Base-by-base conservation (phyloP, 2,797 vertebrate species). In the Amphiprion clarkii region DNA sequence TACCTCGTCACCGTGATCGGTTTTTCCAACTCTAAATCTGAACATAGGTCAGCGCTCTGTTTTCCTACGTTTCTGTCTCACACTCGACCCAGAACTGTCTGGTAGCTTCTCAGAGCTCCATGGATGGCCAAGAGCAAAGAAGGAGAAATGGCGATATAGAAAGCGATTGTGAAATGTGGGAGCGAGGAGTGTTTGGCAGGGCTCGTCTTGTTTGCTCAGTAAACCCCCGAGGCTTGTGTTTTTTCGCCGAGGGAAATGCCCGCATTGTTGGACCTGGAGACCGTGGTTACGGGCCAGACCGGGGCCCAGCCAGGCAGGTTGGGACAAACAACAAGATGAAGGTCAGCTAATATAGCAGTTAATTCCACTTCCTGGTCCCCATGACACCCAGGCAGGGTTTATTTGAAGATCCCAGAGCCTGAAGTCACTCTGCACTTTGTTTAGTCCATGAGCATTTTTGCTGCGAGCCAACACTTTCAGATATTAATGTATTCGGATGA, bases 401-500 rank as follows among this genome's bases (percentile, higher is more conserved):
- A 95, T 99, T 99, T 99, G 98, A 98, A 96, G 98, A 99, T 99
- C 98, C 98, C 98, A 99, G 98, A 97, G 95, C 96, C 87, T 31
- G 93, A 92, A 97, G 95, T 96, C 96, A 96, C 95, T 95, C 93
- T 94, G 91, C 42, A 92, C 94, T 97, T 98, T 99, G 97, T 99
- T 96, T 83, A 88, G 92, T 76, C 85, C 94, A 84, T 56, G 90
- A 96, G 95, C 91, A 83, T 69, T 89, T 89, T 88, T 82, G 79
- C 67, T 87, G 90, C 80, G 82, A 96, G 96, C 96, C 96, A 97
- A 95, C 95, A 96, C 95, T 95, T 87, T 91, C 90, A 95, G 91
- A 96, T 97, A 98, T 98, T 96, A 96, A 97, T 97, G 97, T 95
- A 96, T 97, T 96, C 95, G 87, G 84, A 90, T 81, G 80, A 87